phyloP scores from a whole-genome alignment of 2,113 vertebrate genomes.

The Struthidea cinerea region DNA sequence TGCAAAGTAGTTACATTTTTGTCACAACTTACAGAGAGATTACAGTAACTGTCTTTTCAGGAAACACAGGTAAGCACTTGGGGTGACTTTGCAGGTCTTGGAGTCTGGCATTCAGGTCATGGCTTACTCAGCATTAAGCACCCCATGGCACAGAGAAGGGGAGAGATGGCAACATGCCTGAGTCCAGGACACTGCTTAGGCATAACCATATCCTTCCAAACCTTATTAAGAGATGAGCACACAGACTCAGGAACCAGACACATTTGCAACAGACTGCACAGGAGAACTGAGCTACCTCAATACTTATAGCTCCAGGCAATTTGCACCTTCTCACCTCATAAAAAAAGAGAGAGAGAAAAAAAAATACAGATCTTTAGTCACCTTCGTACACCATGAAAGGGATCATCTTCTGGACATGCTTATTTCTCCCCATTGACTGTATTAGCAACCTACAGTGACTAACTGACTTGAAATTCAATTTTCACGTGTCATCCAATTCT shows the following conservation, averaged over 20 bases:
- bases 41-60: neutral
- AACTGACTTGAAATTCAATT: neutral
- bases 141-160: neutral
- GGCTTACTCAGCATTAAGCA: neutral
- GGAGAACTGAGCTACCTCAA: neutral
- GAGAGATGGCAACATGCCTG: neutral
- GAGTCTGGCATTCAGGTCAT: neutral
- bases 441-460: neutral
- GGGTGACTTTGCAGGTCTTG: neutral
- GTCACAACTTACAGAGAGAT: neutral
- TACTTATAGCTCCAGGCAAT: neutral
- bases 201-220: neutral
- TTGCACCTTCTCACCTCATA: neutral
- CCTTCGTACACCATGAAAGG: neutral
- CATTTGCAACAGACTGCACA: neutral
- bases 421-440: neutral
- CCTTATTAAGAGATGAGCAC: accelerated
- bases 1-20: neutral
- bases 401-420: neutral
- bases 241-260: neutral
- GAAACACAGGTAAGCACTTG: neutral
- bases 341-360: neutral
- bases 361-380: neutral
- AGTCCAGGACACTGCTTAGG: neutral
- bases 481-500: neutral